Base-by-base conservation (phyloP, 2,888 invertebrate species). In the Crepidodera aurea region DNA sequence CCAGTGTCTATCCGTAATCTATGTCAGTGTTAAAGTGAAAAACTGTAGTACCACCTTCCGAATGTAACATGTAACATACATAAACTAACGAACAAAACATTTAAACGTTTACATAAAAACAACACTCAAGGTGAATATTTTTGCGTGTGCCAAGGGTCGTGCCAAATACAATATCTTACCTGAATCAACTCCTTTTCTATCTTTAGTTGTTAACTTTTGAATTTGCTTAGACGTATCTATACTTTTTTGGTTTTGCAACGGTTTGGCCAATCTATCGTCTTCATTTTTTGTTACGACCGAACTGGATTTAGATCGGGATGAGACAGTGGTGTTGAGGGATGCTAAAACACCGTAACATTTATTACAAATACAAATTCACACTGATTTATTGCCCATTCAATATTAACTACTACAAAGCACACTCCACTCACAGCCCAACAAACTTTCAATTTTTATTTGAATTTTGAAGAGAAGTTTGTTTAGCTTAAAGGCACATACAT, bases 251-350 rank as follows among this genome's bases (percentile, higher is more conserved):
- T 64, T 73, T 72, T 72, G 71, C 69, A 71, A 70, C 65, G 78
- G 70, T 79, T 79, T 81, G 73, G 79, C 79, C 79, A 79, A 79
- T 79, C 78, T 75, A 70, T 81, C 79, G 69, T 81, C 82, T 77
- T 81, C 81, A 67, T 70, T 78, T 81, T 81, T 82, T 82, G 83
- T 81, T 80, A 85, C 82, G 78, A 84, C 82, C 81, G 85, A 84
- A 83, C 83, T 86, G 85, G 85, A 84, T 86, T 86, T 87, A 83
- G 84, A 85, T 83, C 86, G 87, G 86, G 87, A 86, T 84, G 87
- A 87, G 84, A 86, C 86, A 84, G 87, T 87, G 84, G 89, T 88
- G 85, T 87, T 87, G 84, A 89, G 85, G 86, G 87, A 88, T 82
- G 89, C 89, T 89, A 88, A 84, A 88, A 87, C 81, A 83, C 82